Evolutionary conservation across 2,888 invertebrate species (phyloP), one percentile per base, ranked within the genome.

Genomic region (Drosophila peninsularis): DNA sequence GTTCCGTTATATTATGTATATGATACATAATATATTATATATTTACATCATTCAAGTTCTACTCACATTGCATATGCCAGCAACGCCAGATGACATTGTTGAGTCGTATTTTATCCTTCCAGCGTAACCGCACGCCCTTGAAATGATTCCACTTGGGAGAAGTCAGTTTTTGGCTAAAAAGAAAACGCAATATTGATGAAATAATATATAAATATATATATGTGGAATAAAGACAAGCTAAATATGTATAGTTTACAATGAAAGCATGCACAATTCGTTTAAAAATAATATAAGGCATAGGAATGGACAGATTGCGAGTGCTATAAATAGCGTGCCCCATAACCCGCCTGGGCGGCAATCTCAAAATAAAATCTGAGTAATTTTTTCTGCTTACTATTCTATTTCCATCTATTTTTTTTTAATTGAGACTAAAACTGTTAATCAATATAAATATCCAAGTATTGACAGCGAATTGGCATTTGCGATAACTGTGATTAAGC

Each of bases 31-130:
- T 24, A 24, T 24, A 24, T 24, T 24, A 24, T 24, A 24, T 24
- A 24, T 24, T 24, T 24, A 24, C 4, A 27, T 27, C 1, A 27
- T 13, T 34, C 13, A 1, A 56, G 13, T 45, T n/a, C 24, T 34
- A 93, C 96, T 96, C 93, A 97, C 97, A 99, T 93, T 99, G 99
- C 97, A 99, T 97, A 93, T 99, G 98, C 98, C 99, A 99, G 92
- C 99, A 99, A 92, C 99, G 95, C 99, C 99, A 99, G 91, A 99
- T 99, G 85, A 99, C 98, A 93, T 99, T 99, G 95, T 99, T 99
- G 89, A 99, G 94, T 84, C 99, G 95, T 91, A 99, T 99, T 94
- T 99, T 98, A 94, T 99, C 99, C 93, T 99, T 99, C 97, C 99
- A 98, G 89, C 97, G 95, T 75, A 99, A 94, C 90, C 98, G 96